Evolutionary conservation across 2,888 invertebrate genomes (phyloP).

Genomic region (Drosophila testacea): DNA sequence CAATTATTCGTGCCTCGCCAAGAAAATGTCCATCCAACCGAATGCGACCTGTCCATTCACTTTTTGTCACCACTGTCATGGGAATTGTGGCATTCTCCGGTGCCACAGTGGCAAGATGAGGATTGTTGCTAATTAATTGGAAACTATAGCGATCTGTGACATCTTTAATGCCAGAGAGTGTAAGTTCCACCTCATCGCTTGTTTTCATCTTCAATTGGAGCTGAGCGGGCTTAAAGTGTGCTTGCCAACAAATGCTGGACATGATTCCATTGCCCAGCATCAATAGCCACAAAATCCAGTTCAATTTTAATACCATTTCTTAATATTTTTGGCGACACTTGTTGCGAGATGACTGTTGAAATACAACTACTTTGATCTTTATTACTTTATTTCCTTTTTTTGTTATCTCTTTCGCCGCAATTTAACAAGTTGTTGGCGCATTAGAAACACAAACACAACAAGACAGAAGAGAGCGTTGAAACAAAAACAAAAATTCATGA

Average conservation of each 20-base stretch:
- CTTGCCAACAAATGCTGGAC: constrained; percentile 61
- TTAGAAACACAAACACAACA: not conserved
- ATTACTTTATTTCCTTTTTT: not conserved
- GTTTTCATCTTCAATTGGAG: constrained; percentile 74
- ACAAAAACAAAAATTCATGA: not conserved
- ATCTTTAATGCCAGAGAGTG: constrained; percentile 43
- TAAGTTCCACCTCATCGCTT: constrained; percentile 53
- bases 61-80: constrained; percentile 37
- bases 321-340: not conserved
- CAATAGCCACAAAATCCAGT: constrained; percentile 3
- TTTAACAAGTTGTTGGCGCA: constrained; percentile 10
- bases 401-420: not conserved
- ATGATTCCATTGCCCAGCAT: constrained; percentile 12
- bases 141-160: constrained; percentile 58
- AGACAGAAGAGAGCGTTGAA: not conserved
- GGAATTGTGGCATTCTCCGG: constrained; percentile 56
- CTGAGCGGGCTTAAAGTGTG: constrained; percentile 68
- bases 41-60: constrained; percentile 77
- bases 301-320: constrained; percentile 1
- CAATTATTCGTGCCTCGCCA: constrained; percentile 81
- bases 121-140: constrained; percentile 62
- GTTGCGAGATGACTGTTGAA: not conserved
- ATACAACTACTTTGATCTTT: not conserved
- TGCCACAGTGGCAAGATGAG: constrained; percentile 66
- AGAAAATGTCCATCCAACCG: constrained; percentile 75